phyloP scores from a whole-genome alignment of 2,113 vertebrate species.

The Cepphus grylle region DNA sequence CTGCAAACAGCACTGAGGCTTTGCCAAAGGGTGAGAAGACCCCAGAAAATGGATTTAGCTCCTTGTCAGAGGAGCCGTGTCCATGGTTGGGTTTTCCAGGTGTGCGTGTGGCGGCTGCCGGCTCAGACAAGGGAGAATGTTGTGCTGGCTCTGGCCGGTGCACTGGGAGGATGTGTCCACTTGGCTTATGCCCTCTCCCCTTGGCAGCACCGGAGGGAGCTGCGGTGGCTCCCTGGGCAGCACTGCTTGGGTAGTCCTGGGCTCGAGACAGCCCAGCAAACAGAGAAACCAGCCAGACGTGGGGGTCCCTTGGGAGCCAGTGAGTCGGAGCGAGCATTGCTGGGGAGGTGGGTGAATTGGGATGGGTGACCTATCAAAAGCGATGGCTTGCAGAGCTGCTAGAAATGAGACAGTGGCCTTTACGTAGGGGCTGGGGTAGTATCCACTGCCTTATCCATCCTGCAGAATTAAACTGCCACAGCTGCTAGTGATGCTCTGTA shows the following conservation, averaged over 20 bases:
- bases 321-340: fast-evolving
- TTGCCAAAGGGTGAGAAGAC: not conserved
- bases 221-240: not conserved
- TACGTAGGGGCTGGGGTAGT: fast-evolving
- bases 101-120: not conserved
- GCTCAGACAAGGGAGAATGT: no score
- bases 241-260: no score
- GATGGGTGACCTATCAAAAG: not conserved
- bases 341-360: no score
- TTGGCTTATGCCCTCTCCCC: not conserved
- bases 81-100: not conserved
- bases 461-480: no score
- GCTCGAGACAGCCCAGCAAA: not conserved
- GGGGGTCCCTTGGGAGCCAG: not conserved
- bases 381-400: not conserved
- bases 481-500: not conserved
- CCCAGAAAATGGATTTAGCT: not conserved
- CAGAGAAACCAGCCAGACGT: not conserved
- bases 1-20: not conserved
- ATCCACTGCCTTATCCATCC: no score
- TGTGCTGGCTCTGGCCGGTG: not conserved
- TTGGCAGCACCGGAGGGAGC: not conserved
- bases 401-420: not conserved
- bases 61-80: not conserved
- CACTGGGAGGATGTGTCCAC: fast-evolving